Evolutionary conservation across 2,113 vertebrate species (phyloP), one percentile per base, ranked within the genome.

Genomic region (Gambusia holbrooki): DNA sequence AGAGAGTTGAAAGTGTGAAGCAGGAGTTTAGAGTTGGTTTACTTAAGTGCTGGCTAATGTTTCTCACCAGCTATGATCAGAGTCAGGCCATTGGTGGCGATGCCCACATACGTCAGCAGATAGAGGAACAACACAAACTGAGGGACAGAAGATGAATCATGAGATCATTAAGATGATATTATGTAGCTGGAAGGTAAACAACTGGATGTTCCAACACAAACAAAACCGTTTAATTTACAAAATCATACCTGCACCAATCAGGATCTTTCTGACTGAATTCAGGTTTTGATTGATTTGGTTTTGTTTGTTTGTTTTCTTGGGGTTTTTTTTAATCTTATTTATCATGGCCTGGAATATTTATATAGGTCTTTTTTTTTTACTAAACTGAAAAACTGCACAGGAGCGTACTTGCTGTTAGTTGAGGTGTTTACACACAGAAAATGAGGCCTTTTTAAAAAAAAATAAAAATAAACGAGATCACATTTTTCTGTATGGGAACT

Each of bases 81-180:
- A 58, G 96, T 97, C 78, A 97, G 92, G 69, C 96, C 96, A 5
- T 95, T 96, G 89, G 94, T 94, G 40, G 93, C 74, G 3, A 95
- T 86, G 1, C 97, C 97, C 27, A 97, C 94, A 15, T 95, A 96
- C 19, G 94, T 95, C 92, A 98, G 76, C 91, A 97, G 88, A 90
- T 97, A 97, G 90, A 97, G 95, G 63, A 98, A 89, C 70, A 94
- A 82, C 28, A 94, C 88, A 73, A 98, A 96, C 97, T 98, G 89
- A 11, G 71, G n/a, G 29, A 73, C 64, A 82, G 58, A 62, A 2
- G 25, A 48, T 61, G 45, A 65, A 19, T 60, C 33, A 25, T 48
- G 12, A 30, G 19, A 51, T 17, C n/a, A 30, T 4, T 17, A 3
- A 15, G 28, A 58, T 3, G 15, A 48, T 48, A 19, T 19, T 5